Percentiles rank a stretch among this genome's conserved stretches.
Conservation (phyloP, 2,113 vertebrate species). For the Albula goreensis region DNA sequence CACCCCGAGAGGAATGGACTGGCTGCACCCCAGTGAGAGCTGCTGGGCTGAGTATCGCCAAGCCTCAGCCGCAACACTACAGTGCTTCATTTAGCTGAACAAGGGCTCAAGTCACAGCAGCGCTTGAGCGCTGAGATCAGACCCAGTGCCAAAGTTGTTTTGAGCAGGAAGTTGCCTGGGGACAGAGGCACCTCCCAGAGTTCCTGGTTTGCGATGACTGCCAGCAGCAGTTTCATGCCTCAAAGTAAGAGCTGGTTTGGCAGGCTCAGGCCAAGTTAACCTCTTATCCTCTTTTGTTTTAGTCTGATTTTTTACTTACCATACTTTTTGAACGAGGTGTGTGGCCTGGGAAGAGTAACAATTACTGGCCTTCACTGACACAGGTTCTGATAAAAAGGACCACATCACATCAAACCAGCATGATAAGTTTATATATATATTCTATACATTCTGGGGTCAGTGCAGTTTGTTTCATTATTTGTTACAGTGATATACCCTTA, state of each 20-base stretch:
- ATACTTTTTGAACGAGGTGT: not conserved
- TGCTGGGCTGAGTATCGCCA: not conserved
- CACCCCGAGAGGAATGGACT: constrained; percentile 39
- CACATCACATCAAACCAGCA: not conserved
- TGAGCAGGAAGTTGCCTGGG: not conserved
- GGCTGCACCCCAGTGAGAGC: not conserved
- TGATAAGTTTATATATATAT: not conserved
- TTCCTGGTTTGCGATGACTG: not conserved
- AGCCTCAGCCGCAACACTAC: not conserved
- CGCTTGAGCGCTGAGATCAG: not conserved
- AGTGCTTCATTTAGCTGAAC: not conserved
- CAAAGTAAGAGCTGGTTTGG: not conserved
- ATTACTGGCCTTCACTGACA: not conserved
- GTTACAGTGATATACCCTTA: not conserved
- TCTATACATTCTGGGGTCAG: not conserved
- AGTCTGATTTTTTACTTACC: not conserved
- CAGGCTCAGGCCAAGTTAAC: not conserved
- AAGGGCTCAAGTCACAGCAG: not conserved
- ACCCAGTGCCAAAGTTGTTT: not conserved
- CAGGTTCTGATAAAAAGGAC: not conserved
- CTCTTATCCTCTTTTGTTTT: constrained; percentile 1
- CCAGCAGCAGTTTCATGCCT: not conserved
- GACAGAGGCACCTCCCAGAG: not conserved
- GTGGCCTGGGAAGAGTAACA: not conserved
- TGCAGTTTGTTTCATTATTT: not conserved